These are phyloP conservation scores for Onthophagus taurus DNA, from an alignment of 1,140 invertebrate species.

Conservation along the genomic window DNA sequence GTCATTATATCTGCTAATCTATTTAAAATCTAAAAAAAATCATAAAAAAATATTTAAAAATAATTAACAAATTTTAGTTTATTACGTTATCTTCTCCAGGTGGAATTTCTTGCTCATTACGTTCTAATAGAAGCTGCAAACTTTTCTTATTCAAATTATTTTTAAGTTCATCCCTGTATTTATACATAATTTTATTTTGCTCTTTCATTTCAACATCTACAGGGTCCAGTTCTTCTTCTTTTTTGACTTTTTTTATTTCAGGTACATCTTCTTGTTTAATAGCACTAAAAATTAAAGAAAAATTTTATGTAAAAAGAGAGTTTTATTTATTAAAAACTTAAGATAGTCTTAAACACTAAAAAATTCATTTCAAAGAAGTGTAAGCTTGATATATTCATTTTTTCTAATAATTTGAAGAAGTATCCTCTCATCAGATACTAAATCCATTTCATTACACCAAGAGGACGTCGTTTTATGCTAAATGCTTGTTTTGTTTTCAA, in stretches of 20 bases:
- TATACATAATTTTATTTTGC: slow-evolving; percentile 74
- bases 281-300: slow-evolving; percentile 31
- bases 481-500: too few species aligned
- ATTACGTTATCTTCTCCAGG: slow-evolving; percentile 51
- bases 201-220: slow-evolving; percentile 51
- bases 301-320: background rate
- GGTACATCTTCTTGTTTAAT: slow-evolving; percentile 49
- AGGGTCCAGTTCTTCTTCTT: slow-evolving; percentile 44
- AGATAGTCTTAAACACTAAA: too few species aligned
- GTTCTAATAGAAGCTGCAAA: slow-evolving; percentile 54
- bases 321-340: too few species aligned
- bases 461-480: too few species aligned
- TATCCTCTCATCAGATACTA: too few species aligned
- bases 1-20: slow-evolving; percentile 71
- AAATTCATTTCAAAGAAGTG: too few species aligned
- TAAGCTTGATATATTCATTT: too few species aligned
- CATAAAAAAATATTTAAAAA: slow-evolving; percentile 13
- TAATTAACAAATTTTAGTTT: too few species aligned
- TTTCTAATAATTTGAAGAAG: too few species aligned
- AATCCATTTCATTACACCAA: too few species aligned
- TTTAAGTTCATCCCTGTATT: slow-evolving; percentile 46
- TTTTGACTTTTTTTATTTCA: slow-evolving; percentile 57
- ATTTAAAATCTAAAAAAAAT: slow-evolving; percentile 59
- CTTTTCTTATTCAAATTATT: slow-evolving; percentile 47
- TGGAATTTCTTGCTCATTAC: slow-evolving; percentile 63